A percentile compares a stretch with the other conserved stretches of the same genome.
Conservation (phyloP, 2,797 vertebrate species). For the Pygocentrus nattereri region DNA sequence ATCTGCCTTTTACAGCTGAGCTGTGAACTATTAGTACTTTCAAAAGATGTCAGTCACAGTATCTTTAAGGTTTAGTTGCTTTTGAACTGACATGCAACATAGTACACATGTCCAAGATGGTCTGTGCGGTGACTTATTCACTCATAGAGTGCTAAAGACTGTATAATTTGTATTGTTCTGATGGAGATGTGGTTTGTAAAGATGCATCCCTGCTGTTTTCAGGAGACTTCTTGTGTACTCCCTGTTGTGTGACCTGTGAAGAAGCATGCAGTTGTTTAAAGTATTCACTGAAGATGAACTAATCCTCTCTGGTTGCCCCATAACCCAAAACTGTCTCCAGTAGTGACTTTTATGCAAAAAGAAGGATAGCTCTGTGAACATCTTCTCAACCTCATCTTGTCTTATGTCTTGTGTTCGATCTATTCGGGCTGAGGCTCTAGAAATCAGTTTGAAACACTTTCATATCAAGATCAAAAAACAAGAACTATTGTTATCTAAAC, state of each 20-base stretch:
- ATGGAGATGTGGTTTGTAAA: not conserved
- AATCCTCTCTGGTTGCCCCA: not conserved
- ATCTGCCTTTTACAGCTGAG: not conserved
- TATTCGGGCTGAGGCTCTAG: not conserved
- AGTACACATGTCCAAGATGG: not conserved
- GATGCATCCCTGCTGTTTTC: not conserved
- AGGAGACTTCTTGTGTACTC: not conserved
- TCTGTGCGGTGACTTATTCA: not conserved
- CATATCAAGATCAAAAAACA: not conserved
- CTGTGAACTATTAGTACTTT: not conserved
- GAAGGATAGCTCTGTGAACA: not conserved
- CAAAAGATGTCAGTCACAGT: not conserved
- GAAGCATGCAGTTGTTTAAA: slow-evolving; percentile 7
- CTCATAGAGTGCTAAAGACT: not conserved
- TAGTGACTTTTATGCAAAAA: not conserved
- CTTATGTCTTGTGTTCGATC: not conserved
- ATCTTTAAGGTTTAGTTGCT: not conserved
- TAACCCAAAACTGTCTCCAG: not conserved
- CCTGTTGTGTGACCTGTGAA: slow-evolving; percentile 1
- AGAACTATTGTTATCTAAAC: not conserved
- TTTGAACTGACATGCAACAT: not conserved
- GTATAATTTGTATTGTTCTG: not conserved
- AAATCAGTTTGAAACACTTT: not conserved
- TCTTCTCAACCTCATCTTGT: not conserved
- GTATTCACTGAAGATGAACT: not conserved